Conservation (phyloP, 2,797 vertebrate species). For the Trachops cirrhosus region DNA sequence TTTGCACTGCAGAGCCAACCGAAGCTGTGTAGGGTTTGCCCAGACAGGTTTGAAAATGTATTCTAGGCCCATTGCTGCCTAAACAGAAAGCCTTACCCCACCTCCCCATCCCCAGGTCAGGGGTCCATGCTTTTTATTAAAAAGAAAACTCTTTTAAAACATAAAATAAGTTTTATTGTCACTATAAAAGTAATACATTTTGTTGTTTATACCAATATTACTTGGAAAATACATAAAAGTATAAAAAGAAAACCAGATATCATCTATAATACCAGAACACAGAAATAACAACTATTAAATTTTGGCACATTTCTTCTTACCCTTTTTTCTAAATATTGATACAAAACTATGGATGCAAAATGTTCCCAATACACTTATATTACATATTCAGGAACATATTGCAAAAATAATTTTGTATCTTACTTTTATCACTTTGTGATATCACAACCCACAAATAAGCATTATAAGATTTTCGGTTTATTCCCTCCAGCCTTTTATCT, state of each 20-base stretch:
- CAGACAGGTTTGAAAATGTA: not conserved
- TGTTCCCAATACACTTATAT: conserved; percentile 56
- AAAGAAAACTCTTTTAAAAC: not conserved
- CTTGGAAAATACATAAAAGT: conserved; percentile 50
- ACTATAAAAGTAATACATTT: conserved; percentile 34
- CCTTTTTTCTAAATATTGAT: conserved; percentile 43
- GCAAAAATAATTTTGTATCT: conserved; percentile 70
- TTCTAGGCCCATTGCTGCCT: not conserved
- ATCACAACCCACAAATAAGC: not conserved
- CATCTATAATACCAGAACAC: not conserved
- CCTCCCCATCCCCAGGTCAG: not conserved
- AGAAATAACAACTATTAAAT: conserved; percentile 26
- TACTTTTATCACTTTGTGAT: conserved; percentile 2
- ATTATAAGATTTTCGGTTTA: not conserved
- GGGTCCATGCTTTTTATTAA: not conserved
- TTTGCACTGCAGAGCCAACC: not conserved
- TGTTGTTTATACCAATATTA: conserved; percentile 46
- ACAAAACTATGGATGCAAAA: conserved; percentile 69
- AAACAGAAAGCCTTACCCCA: not conserved
- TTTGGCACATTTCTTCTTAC: conserved; percentile 36
- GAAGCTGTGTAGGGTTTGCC: not conserved
- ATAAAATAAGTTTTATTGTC: conserved; percentile 62
- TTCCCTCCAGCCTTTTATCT: conserved; percentile 19
- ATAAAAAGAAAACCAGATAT: conserved; percentile 42
- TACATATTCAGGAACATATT: conserved; percentile 64